Percentiles rank a stretch among this genome's conserved stretches.
phyloP scores from a whole-genome alignment of 2,797 vertebrate species.

The Sebastes kiyomatsui region DNA sequence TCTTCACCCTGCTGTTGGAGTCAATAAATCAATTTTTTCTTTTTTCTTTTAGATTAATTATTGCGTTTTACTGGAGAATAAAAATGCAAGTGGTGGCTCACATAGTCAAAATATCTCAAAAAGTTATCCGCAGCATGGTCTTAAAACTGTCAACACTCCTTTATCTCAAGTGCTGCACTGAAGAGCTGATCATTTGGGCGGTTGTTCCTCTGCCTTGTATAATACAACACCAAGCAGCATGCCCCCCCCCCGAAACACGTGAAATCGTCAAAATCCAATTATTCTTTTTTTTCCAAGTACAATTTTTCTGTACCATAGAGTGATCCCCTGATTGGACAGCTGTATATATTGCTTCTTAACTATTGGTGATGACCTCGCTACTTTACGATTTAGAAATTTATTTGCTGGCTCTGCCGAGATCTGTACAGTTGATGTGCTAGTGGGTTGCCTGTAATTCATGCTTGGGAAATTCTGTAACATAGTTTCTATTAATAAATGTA shows the following conservation, averaged over 20 bases:
- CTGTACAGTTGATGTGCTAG: slow-evolving; percentile 80
- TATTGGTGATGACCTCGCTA: slow-evolving; percentile 73
- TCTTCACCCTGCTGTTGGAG: slow-evolving; percentile 59
- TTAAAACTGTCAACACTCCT: slow-evolving; percentile 25
- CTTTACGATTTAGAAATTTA: slow-evolving; percentile 63
- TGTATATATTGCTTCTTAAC: slow-evolving; percentile 83
- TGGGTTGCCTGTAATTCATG: slow-evolving; percentile 82
- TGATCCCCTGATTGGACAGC: slow-evolving; percentile 71
- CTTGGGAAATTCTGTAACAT: slow-evolving; percentile 81
- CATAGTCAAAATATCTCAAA: neutral
- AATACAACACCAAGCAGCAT: slow-evolving; percentile 65
- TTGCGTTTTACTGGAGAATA: slow-evolving; percentile 47
- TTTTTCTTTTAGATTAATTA: slow-evolving; percentile 32
- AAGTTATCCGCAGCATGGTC: slow-evolving; percentile 41
- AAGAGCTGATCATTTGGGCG: slow-evolving; percentile 39
- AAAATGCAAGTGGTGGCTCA: slow-evolving; percentile 10
- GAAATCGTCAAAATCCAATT: slow-evolving; percentile 42
- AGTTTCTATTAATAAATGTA: slow-evolving; percentile 84
- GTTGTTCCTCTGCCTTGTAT: slow-evolving; percentile 62
- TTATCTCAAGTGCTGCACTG: slow-evolving; percentile 46
- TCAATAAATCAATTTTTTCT: slow-evolving; percentile 52
- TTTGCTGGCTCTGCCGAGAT: slow-evolving; percentile 71
- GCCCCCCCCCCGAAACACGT: slow-evolving; percentile 21
- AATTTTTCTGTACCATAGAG: slow-evolving; percentile 72
- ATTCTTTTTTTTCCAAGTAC: slow-evolving; percentile 26